Base-by-base conservation (phyloP, 2,888 invertebrate genomes). In the Phrixothrix hirtus region DNA sequence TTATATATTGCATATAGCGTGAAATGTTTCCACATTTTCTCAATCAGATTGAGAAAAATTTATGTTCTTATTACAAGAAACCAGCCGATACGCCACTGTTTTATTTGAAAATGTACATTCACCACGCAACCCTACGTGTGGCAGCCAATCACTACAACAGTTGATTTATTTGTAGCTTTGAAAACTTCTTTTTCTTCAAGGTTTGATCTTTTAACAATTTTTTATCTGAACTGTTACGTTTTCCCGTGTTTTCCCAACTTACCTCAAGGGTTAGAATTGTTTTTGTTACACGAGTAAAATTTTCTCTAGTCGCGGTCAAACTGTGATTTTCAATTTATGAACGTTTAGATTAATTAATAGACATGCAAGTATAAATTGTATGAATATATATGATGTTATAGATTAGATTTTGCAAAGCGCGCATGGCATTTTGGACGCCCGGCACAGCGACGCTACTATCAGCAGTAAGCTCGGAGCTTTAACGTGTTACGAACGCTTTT, bases 371-470 rank as follows among this genome's bases (percentile, higher is more conserved):
- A 54, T 39, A 47, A 44, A 45, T 39, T 37, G 42, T 54, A 44
- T 61, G 63, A n/a, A 21, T 21, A 21, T 61, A 61, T 70, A 69
- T 69, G 70, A 72, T 72, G 69, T 73, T 74, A 74, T 75, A 75
- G 75, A 74, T 74, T 74, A 73, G 73, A 73, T 73, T 62, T 72
- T 70, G 69, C 61, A 64, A 62, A 63, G 61, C 68, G 74, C 74
- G 74, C 74, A 74, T 74, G 74, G 67, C 72, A 69, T 65, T 66
- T 70, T 62, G 55, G 53, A 54, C 56, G 54, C 55, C 55, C 50
- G 55, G 49, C 55, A 60, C 62, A 64, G 66, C 64, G 58, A 61
- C 60, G 65, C 58, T 52, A 57, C 57, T 59, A 60, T 62, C 61
- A 61, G 63, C 71, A 72, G 70, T 70, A 67, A 68, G 70, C 70